A percentile compares a stretch with the other conserved stretches of the same genome.
These are phyloP conservation scores for Odontamblyopus lacepedii DNA, from an alignment of 2,797 vertebrate species.

Conservation along the genomic window DNA sequence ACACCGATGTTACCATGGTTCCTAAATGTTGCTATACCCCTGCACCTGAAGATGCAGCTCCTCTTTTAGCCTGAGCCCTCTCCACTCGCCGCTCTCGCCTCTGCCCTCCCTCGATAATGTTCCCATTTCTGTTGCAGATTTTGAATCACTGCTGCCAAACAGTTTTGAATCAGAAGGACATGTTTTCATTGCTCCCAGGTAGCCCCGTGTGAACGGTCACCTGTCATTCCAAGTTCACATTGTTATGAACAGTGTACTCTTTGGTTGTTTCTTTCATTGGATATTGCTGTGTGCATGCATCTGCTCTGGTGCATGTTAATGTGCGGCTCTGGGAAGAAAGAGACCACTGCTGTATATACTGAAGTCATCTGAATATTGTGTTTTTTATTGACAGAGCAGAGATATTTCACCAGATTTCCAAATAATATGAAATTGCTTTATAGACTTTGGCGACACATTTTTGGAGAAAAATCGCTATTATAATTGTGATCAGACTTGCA, in stretches of 20 bases:
- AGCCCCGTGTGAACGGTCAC: conserved; percentile 86
- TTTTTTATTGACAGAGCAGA: not conserved
- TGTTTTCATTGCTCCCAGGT: conserved; percentile 99
- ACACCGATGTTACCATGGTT: conserved; percentile 79
- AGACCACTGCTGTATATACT: not conserved
- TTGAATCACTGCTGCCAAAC: conserved; percentile 99
- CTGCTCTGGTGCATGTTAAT: conserved; percentile 41
- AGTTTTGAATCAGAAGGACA: conserved; percentile 99
- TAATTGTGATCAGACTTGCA: not conserved
- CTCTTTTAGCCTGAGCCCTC: conserved; percentile 65
- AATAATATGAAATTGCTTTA: not conserved
- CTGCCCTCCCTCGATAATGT: conserved; percentile 87
- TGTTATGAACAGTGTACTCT: conserved; percentile 19
- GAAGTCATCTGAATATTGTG: not conserved
- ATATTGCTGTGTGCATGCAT: conserved; percentile 41
- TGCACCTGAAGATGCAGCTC: conserved; percentile 80
- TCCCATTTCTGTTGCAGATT: conserved; percentile 99
- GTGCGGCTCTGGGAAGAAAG: not conserved
- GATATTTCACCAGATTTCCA: not conserved
- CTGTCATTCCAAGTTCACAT: conserved; percentile 46
- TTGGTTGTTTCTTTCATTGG: conserved; percentile 13
- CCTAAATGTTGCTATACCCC: conserved; percentile 72
- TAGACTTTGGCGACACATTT: not conserved
- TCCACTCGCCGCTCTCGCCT: conserved; percentile 72
- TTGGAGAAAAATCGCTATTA: not conserved